These are phyloP conservation scores for Gymnogyps californianus DNA, from an alignment of 2,113 vertebrate genomes.

Conservation along the genomic window DNA sequence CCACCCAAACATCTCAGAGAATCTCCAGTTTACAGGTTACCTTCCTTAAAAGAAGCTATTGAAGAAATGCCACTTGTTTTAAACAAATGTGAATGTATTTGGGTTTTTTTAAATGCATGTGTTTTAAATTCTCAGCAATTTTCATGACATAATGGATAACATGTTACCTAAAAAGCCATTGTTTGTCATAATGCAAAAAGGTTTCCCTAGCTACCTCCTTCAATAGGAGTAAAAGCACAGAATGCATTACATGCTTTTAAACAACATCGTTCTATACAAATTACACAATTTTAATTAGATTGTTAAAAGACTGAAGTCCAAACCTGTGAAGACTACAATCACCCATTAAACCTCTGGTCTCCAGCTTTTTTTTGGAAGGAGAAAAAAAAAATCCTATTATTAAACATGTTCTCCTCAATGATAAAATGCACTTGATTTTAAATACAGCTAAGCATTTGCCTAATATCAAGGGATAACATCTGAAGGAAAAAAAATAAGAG, in stretches of 20 bases:
- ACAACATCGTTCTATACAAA: background rate
- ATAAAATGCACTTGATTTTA: background rate
- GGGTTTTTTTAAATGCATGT: rapidly evolving
- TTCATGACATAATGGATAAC: background rate
- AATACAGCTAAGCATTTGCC: background rate
- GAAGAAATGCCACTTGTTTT: background rate
- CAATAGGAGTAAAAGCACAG: background rate
- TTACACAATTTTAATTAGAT: background rate
- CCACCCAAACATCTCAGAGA: background rate
- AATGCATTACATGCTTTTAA: background rate
- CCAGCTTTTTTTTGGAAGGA: too few relatives aligned
- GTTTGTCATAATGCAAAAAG: background rate
- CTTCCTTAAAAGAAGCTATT: background rate
- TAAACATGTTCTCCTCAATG: background rate
- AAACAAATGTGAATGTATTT: background rate
- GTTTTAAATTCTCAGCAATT: background rate
- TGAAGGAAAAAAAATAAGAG: background rate
- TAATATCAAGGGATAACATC: background rate
- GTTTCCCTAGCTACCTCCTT: background rate
- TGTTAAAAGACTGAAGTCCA: background rate
- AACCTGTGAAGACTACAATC: background rate
- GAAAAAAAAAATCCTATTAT: background rate
- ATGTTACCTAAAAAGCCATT: background rate
- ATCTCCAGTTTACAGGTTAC: background rate
- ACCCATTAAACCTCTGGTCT: background rate